Conservation (phyloP, 2,113 vertebrate genomes). For the Entomyzon cyanotis region DNA sequence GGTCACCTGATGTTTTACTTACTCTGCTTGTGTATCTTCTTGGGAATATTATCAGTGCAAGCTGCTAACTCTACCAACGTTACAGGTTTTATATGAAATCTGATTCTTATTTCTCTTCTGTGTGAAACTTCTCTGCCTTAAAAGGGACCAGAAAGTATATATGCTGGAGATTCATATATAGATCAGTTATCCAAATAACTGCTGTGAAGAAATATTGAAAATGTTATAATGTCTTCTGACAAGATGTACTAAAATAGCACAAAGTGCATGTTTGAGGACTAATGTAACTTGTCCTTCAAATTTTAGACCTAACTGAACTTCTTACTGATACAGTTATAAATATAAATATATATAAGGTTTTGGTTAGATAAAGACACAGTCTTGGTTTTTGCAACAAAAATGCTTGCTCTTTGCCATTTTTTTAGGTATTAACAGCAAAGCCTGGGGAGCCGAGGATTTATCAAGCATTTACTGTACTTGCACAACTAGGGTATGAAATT, state of each 20-base stretch:
- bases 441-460: constrained; percentile 76
- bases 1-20: neutral
- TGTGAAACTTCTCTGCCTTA: neutral
- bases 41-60: neutral
- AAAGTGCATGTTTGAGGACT: neutral
- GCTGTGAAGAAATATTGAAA: neutral
- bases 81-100: neutral
- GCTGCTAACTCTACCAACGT: neutral
- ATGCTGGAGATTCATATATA: neutral
- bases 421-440: constrained; percentile 78
- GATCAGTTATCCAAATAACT: neutral
- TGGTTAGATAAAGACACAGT: neutral
- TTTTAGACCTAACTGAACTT: neutral
- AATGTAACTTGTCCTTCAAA: neutral
- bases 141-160: neutral
- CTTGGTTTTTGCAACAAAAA: neutral
- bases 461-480: constrained; percentile 80
- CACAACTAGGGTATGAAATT: constrained; percentile 89
- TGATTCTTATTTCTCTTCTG: neutral
- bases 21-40: neutral
- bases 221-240: neutral
- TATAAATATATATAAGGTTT: neutral
- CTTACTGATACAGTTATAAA: neutral
- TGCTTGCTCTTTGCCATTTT: constrained; percentile 1
- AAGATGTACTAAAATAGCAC: neutral